Evolutionary conservation across 2,113 vertebrate genomes (phyloP).

Genomic region (Willisornis vidua): DNA sequence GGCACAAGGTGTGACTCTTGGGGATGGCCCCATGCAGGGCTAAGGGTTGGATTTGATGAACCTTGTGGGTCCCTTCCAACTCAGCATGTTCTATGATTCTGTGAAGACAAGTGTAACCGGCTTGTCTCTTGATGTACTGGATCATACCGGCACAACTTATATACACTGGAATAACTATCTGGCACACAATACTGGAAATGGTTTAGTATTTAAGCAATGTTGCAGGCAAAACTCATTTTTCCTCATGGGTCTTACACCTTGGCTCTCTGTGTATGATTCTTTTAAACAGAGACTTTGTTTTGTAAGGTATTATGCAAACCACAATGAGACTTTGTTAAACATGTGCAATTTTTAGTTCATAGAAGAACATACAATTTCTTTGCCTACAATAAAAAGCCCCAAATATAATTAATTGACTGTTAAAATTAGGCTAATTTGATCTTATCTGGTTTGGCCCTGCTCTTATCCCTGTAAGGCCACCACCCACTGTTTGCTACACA

Average conservation of each 20-base stretch:
- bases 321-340: neutral
- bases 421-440: neutral
- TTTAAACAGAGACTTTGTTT: neutral
- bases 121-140: conserved; percentile 31
- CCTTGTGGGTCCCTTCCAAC: neutral
- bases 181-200: conserved; percentile 21
- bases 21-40: neutral
- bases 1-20: neutral
- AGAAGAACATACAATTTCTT: neutral
- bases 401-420: neutral
- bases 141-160: conserved; percentile 7
- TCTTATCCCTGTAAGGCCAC: neutral
- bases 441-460: neutral
- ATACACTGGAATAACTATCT: neutral
- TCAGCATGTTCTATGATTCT: neutral
- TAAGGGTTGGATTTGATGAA: neutral
- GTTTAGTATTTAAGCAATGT: conserved; percentile 34
- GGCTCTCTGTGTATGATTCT: neutral
- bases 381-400: fast-evolving
- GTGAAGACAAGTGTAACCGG: conserved; percentile 5
- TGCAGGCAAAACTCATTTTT: conserved; percentile 6
- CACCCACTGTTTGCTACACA: neutral
- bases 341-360: neutral
- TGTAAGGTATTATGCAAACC: neutral
- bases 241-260: neutral